These are phyloP conservation scores for Dryobates pubescens DNA, from an alignment of 2,797 vertebrate species.

Conservation along the genomic window DNA sequence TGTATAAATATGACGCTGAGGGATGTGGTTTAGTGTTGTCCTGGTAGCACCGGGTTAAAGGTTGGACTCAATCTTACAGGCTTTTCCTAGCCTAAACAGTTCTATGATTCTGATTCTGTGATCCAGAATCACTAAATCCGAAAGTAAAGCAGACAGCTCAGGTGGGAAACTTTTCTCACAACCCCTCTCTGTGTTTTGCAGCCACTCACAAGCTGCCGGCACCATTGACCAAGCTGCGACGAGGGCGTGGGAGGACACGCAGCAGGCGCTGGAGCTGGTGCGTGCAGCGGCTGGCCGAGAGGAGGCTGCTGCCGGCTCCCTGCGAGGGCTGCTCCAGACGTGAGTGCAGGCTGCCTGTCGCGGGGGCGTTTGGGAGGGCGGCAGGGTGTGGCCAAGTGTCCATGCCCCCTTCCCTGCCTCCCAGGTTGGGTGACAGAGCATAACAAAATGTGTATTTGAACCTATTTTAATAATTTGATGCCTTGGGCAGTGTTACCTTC, in stretches of 20 bases:
- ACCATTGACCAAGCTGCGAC: slow-evolving; percentile 69
- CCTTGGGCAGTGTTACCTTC: too few species aligned
- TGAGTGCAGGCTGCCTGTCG: background rate
- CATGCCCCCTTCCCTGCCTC: fast-evolving
- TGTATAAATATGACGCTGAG: background rate
- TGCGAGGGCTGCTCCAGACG: slow-evolving; percentile 73
- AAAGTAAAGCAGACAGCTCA: fast-evolving
- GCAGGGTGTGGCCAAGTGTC: fast-evolving
- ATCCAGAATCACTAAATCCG: background rate
- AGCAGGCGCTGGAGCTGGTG: slow-evolving; percentile 77
- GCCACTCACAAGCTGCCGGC: slow-evolving; percentile 80
- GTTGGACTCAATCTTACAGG: background rate
- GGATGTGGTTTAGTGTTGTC: background rate
- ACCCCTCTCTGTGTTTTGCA: slow-evolving; percentile 47
- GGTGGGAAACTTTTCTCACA: background rate
- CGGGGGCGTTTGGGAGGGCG: fast-evolving
- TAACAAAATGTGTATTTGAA: too few species aligned
- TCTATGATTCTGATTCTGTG: background rate
- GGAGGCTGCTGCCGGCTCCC: background rate
- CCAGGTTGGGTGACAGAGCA: background rate
- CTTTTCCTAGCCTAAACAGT: background rate
- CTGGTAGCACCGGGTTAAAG: background rate
- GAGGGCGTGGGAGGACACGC: slow-evolving; percentile 69
- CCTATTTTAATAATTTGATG: too few species aligned
- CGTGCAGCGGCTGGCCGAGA: slow-evolving; percentile 33